Percentiles rank a stretch among this genome's conserved stretches.
These are phyloP conservation scores for Pseudococcus viburni DNA, from an alignment of 2,888 invertebrate species.

Conservation along the genomic window DNA sequence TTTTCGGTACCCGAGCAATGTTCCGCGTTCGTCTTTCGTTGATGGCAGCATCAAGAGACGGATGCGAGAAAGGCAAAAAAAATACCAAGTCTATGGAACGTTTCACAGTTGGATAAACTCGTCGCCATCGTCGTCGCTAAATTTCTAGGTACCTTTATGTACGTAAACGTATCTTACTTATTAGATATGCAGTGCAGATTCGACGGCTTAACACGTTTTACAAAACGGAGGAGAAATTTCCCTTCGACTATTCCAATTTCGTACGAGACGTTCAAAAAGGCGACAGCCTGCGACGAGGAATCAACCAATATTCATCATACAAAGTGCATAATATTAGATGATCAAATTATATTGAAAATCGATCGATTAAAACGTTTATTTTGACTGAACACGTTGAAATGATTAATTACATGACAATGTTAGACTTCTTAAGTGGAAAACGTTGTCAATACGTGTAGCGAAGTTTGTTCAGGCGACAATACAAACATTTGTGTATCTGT, in stretches of 20 bases:
- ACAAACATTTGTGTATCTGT: not conserved
- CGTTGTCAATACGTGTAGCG: not conserved
- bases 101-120: not conserved
- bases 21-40: not conserved
- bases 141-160: not conserved
- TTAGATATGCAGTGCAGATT: not conserved
- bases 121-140: not conserved
- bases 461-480: not conserved
- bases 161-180: not conserved
- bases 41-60: not conserved
- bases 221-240: not conserved
- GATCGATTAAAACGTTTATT: not conserved
- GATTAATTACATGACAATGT: conserved; percentile 3
- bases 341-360: not conserved
- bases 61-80: not conserved
- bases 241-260: not conserved
- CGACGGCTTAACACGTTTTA: not conserved
- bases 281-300: not conserved
- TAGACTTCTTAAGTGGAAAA: conserved; percentile 7
- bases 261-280: not conserved
- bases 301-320: not conserved
- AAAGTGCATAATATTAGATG: not conserved
- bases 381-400: not conserved
- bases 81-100: not conserved
- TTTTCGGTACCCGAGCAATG: not conserved